Percentiles rank a stretch among this genome's conserved stretches.
Conservation (phyloP, 2,797 vertebrate genomes). For the Oreochromis mossambicus region DNA sequence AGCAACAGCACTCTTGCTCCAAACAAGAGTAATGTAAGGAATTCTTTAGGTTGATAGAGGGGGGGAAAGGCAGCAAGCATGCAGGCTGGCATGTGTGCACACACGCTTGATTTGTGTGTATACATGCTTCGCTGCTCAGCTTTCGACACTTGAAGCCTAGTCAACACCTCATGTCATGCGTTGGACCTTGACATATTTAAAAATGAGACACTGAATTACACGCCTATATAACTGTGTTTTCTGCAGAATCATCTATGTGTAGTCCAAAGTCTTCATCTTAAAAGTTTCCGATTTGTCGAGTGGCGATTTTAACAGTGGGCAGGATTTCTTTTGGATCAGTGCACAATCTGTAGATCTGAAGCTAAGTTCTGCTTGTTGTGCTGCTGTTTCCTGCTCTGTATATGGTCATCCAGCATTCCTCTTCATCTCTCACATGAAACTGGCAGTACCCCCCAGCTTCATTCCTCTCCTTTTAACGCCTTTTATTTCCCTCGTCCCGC, state of each 20-base stretch:
- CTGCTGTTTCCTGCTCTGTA: constrained; percentile 19
- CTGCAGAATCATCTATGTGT: background rate
- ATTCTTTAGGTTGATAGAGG: constrained; percentile 37
- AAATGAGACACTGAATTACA: background rate
- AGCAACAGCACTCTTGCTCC: background rate
- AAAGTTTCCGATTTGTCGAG: background rate
- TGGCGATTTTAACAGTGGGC: background rate
- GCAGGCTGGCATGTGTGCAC: background rate
- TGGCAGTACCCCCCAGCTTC: constrained; percentile 24
- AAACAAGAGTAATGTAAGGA: constrained; percentile 21
- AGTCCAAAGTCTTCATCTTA: background rate
- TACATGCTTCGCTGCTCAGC: background rate
- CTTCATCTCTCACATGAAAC: constrained; percentile 62
- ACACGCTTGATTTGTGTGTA: constrained; percentile 15
- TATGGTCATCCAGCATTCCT: constrained; percentile 71
- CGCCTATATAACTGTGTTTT: background rate
- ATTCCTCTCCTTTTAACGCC: constrained; percentile 41
- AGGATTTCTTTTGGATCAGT: background rate
- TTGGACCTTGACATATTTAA: background rate
- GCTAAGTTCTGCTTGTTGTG: constrained; percentile 8
- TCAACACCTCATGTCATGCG: background rate
- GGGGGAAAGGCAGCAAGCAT: background rate
- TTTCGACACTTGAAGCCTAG: constrained; percentile 15
- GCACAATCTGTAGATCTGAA: background rate
- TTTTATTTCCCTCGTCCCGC: constrained; percentile 32